Percentiles rank a stretch among this genome's conserved stretches.
Conservation (phyloP, 2,797 vertebrate species). For the Menidia menidia region DNA sequence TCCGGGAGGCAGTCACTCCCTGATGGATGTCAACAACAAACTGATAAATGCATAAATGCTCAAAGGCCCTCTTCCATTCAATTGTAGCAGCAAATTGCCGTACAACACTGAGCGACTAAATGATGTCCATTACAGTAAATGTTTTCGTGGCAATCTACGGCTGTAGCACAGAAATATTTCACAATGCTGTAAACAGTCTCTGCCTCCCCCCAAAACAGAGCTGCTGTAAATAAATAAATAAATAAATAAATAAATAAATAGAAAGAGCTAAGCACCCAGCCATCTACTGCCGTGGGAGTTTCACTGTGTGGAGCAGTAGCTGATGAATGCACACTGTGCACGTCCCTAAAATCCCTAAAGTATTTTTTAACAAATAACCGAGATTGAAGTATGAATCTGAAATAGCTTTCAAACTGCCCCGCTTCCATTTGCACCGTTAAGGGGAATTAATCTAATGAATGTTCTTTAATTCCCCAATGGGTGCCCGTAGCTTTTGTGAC, state of each 20-base stretch:
- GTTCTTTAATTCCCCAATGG: slow-evolving; percentile 70
- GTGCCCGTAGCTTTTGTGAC: slow-evolving; percentile 46
- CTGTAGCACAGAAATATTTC: slow-evolving; percentile 7
- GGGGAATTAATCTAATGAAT: slow-evolving; percentile 79
- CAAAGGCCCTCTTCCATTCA: slow-evolving; percentile 43
- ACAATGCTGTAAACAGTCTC: slow-evolving; percentile 19
- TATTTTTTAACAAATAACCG: slow-evolving; percentile 70
- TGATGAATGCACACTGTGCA: slow-evolving; percentile 43
- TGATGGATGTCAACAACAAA: slow-evolving; percentile 39
- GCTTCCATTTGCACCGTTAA: slow-evolving; percentile 72
- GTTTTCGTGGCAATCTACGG: slow-evolving; percentile 25
- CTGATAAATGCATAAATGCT: slow-evolving; percentile 34
- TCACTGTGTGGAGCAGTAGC: slow-evolving; percentile 31
- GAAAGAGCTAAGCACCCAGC: slow-evolving; percentile 17
- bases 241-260: not conserved
- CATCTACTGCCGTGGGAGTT: slow-evolving; percentile 51
- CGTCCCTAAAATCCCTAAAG: slow-evolving; percentile 60
- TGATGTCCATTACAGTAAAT: slow-evolving; percentile 30
- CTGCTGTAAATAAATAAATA: slow-evolving; percentile 1
- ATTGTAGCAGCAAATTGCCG: slow-evolving; percentile 35
- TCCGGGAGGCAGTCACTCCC: slow-evolving; percentile 34
- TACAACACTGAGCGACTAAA: slow-evolving; percentile 30
- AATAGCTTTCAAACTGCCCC: slow-evolving; percentile 68
- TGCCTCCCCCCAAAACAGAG: slow-evolving; percentile 6
- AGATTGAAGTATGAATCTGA: slow-evolving; percentile 65